Evolutionary conservation across 1,140 invertebrate genomes (phyloP).

Genomic region (Daktulosphaira vitifoliae): DNA sequence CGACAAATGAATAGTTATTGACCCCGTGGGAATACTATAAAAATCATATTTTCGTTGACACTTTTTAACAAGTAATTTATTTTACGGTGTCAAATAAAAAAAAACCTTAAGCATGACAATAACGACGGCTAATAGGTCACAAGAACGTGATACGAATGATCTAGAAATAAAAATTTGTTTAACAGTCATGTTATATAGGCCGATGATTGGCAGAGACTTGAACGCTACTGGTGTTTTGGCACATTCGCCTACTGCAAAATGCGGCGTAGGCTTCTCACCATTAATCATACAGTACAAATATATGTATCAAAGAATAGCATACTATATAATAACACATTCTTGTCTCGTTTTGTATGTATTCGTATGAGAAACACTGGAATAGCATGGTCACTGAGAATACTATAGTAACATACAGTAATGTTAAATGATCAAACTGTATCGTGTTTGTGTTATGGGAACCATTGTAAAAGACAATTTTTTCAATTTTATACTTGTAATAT

Average conservation of each 20-base stretch:
- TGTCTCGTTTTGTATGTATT: conserved; percentile 23
- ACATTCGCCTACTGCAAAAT: not conserved
- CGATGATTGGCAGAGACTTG: conserved; percentile 28
- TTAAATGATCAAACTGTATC: conserved; percentile 3
- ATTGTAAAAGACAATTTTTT: not conserved
- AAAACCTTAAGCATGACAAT: no score
- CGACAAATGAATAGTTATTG: no score
- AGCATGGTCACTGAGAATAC: not conserved
- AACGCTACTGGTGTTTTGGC: conserved; percentile 20
- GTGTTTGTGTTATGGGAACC: not conserved
- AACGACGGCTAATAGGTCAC: not conserved
- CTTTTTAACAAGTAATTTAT: no score
- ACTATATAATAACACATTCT: conserved; percentile 22
- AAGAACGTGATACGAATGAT: conserved; percentile 24
- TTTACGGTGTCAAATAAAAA: no score
- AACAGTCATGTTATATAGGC: not conserved
- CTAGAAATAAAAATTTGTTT: not conserved
- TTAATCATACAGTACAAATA: conserved; percentile 13
- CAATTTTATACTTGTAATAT: not conserved
- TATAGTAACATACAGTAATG: not conserved
- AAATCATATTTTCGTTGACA: no score
- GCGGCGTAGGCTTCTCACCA: conserved; percentile 9
- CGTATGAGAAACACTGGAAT: conserved; percentile 4
- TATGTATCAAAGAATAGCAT: no score
- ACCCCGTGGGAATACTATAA: no score